Percentiles rank a stretch among this genome's conserved stretches.
Evolutionary conservation across 2,888 invertebrate species (phyloP).

Genomic region (Latheticus oryzae): DNA sequence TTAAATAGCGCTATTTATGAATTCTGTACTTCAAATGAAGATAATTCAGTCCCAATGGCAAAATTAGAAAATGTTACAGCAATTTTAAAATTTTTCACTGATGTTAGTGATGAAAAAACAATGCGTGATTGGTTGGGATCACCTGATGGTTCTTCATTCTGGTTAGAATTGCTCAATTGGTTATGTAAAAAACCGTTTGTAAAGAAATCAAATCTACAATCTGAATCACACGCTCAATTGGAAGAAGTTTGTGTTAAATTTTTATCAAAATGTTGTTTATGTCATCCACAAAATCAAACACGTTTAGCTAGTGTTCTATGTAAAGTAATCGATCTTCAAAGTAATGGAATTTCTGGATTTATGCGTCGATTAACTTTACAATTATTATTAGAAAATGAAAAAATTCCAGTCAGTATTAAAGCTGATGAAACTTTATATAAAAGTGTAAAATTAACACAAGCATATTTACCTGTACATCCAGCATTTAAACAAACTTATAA

Average conservation of each 20-base stretch:
- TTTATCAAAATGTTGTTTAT: slow-evolving; percentile 85
- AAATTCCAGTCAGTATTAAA: slow-evolving; percentile 79
- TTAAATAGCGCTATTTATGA: slow-evolving; percentile 73
- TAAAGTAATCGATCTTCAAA: slow-evolving; percentile 77
- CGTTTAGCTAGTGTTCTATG: slow-evolving; percentile 84
- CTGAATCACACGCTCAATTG: slow-evolving; percentile 69
- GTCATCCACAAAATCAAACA: slow-evolving; percentile 87
- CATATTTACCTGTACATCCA: slow-evolving; percentile 70
- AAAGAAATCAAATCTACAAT: slow-evolving; percentile 57
- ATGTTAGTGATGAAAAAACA: slow-evolving; percentile 81
- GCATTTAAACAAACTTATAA: slow-evolving; percentile 79
- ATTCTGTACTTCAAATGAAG: slow-evolving; percentile 58
- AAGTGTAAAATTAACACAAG: slow-evolving; percentile 58
- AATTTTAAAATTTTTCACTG: slow-evolving; percentile 84
- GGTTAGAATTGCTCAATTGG: slow-evolving; percentile 83
- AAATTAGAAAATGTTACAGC: slow-evolving; percentile 72
- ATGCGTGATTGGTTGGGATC: slow-evolving; percentile 92
- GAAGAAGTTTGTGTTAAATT: slow-evolving; percentile 85
- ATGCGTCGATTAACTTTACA: slow-evolving; percentile 88
- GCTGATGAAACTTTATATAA: slow-evolving; percentile 64
- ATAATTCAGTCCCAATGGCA: slow-evolving; percentile 65
- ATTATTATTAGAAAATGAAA: slow-evolving; percentile 87
- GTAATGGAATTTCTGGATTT: slow-evolving; percentile 84
- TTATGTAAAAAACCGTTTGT: slow-evolving; percentile 68
- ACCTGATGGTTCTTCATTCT: slow-evolving; percentile 83